Conservation (phyloP, 2,113 vertebrate genomes). For the Thermophis baileyi region DNA sequence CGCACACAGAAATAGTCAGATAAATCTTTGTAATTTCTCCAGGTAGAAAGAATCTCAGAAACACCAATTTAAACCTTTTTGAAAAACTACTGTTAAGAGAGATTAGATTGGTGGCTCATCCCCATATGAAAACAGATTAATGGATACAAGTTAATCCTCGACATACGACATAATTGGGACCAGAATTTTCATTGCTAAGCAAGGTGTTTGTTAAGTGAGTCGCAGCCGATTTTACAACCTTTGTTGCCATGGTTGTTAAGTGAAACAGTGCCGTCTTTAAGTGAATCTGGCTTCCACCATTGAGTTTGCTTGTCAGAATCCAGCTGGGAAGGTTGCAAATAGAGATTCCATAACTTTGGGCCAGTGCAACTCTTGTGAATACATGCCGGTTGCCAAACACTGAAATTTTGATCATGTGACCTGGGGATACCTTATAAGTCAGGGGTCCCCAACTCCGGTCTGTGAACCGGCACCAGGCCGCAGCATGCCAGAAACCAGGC, state of each 20-base stretch:
- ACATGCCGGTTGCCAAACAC: too few relatives aligned
- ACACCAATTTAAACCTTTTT: neutral
- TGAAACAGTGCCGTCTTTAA: neutral
- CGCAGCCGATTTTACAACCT: neutral
- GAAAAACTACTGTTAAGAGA: neutral
- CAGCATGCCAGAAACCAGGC: too few relatives aligned
- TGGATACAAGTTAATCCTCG: neutral
- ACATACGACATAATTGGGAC: neutral
- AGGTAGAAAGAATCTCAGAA: neutral
- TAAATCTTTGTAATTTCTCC: neutral
- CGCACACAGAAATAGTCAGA: neutral
- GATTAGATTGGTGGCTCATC: neutral
- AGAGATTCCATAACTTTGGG: too few relatives aligned
- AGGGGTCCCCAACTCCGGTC: too few relatives aligned
- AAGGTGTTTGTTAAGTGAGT: neutral
- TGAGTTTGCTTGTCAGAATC: too few relatives aligned
- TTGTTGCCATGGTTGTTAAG: neutral
- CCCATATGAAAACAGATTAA: neutral
- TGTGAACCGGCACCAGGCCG: fast-evolving
- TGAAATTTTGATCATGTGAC: too few relatives aligned
- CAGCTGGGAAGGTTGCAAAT: too few relatives aligned
- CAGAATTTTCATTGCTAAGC: neutral
- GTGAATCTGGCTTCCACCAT: neutral
- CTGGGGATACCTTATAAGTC: too few relatives aligned
- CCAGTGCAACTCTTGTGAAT: too few relatives aligned